These are phyloP conservation scores for Puntigrus tetrazona DNA, from an alignment of 2,113 vertebrate species.

Conservation along the genomic window DNA sequence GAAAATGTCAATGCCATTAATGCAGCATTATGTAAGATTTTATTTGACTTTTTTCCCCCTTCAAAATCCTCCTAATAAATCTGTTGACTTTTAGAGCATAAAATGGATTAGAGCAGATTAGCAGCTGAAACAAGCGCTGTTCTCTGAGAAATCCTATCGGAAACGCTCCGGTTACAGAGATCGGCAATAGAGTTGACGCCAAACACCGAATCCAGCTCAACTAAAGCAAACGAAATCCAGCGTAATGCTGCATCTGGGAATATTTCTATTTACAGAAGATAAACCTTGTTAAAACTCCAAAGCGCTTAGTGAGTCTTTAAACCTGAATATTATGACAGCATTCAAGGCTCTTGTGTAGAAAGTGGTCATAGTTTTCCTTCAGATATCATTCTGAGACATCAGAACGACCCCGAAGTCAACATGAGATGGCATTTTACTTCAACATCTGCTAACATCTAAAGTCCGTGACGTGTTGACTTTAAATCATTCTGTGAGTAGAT, in stretches of 20 bases:
- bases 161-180: neutral
- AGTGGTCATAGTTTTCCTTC: neutral
- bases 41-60: slow-evolving; percentile 1
- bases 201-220: neutral
- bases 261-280: neutral
- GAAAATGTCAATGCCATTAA: slow-evolving; percentile 16
- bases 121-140: neutral
- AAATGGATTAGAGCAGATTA: slow-evolving; percentile 19
- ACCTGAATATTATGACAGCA: neutral
- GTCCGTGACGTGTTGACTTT: neutral
- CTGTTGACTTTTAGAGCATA: slow-evolving; percentile 23
- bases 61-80: slow-evolving; percentile 31
- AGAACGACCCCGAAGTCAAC: neutral
- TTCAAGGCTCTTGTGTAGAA: slow-evolving; percentile 6
- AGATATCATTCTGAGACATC: neutral
- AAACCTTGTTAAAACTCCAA: slow-evolving; percentile 15
- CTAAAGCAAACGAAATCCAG: neutral
- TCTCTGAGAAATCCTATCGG: neutral
- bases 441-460: neutral
- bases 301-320: neutral
- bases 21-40: neutral
- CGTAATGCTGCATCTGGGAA: neutral
- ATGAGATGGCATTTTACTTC: neutral
- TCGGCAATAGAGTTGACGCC: neutral
- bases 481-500: neutral